Conservation (phyloP, 2,797 vertebrate species). For the Esox lucius region DNA sequence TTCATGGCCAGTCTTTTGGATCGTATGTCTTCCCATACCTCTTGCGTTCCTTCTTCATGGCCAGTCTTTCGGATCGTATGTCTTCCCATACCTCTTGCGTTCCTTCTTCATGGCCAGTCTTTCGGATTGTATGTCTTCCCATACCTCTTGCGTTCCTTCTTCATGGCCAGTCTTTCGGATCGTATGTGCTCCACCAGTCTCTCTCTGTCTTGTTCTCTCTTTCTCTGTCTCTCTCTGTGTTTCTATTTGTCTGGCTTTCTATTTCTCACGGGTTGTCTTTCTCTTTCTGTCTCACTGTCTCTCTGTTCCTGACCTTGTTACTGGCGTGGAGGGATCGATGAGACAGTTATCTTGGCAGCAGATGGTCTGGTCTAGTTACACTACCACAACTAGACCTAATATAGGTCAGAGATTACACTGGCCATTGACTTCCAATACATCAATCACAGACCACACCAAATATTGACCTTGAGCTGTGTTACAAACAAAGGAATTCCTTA, state of each 20-base stretch:
- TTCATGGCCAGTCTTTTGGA: no score
- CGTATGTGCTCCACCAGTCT: no score
- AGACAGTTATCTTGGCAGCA: not conserved
- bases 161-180: no score
- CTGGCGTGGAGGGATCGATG: not conserved
- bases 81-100: no score
- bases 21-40: no score
- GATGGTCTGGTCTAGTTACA: conserved; percentile 8
- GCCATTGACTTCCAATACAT: not conserved
- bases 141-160: no score
- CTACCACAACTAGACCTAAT: not conserved
- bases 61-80: no score
- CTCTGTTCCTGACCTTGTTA: conserved; percentile 31
- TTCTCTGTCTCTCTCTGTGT: not conserved
- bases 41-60: no score
- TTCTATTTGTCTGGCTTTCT: no score
- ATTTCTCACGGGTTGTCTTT: no score
- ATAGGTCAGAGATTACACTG: conserved; percentile 1
- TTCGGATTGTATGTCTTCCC: no score
- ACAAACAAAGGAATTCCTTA: not conserved
- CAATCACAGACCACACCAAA: not conserved
- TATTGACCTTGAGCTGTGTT: not conserved
- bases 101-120: no score
- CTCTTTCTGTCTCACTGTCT: not conserved
- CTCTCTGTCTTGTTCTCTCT: not conserved